phyloP scores from a whole-genome alignment of 2,888 invertebrate species.

The Hypselothyrea guttata region DNA sequence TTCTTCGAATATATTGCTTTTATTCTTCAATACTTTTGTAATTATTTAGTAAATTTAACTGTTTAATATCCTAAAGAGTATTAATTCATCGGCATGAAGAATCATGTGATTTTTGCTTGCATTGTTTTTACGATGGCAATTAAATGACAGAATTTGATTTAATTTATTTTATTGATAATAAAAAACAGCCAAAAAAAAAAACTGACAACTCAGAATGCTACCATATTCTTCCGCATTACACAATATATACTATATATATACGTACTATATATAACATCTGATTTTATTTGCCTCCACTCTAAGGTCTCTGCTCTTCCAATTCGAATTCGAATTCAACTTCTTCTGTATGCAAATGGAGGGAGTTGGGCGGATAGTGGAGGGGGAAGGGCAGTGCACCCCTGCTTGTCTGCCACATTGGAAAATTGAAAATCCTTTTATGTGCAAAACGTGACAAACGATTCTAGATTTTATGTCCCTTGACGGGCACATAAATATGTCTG shows the following conservation, averaged over 20 bases:
- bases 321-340: constrained; percentile 10
- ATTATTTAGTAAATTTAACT: no score
- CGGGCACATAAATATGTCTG: constrained; percentile 27
- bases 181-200: constrained; percentile 48
- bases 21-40: no score
- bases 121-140: constrained; percentile 69
- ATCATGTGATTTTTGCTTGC: no score
- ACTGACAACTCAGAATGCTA: constrained; percentile 38
- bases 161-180: constrained; percentile 75
- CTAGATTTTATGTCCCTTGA: constrained; percentile 55
- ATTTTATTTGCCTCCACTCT: constrained; percentile 55
- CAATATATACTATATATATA: constrained; percentile 25
- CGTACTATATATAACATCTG: constrained; percentile 67
- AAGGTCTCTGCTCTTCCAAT: background rate
- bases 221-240: background rate
- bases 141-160: constrained; percentile 72
- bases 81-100: constrained; percentile 3
- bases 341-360: constrained; percentile 64
- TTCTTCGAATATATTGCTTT: no score
- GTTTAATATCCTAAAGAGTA: constrained; percentile 2
- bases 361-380: no score
- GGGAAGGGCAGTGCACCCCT: constrained; percentile 42
- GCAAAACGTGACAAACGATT: constrained; percentile 72
- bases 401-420: constrained; percentile 59
- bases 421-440: constrained; percentile 76